phyloP scores from a whole-genome alignment of 1,140 invertebrate species.

The Macrobrachium nipponense region DNA sequence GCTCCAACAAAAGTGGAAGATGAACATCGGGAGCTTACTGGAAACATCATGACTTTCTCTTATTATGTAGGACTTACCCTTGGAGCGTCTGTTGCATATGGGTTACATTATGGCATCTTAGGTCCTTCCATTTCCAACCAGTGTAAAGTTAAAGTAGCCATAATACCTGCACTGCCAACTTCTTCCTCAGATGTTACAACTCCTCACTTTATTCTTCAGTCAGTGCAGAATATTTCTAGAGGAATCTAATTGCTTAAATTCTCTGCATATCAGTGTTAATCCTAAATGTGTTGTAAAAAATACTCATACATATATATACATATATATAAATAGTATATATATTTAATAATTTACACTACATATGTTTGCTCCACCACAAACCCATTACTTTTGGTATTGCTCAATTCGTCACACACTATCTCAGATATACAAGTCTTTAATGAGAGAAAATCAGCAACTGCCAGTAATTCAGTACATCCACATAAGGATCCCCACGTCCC shows the following conservation, averaged over 20 bases:
- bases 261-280: not conserved
- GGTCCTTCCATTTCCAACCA: conserved; percentile 70
- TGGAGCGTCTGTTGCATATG: conserved; percentile 85
- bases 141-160: conserved; percentile 5
- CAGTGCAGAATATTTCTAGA: not conserved
- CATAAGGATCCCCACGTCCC: too few species aligned
- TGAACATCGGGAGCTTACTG: conserved; percentile 81
- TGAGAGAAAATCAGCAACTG: too few species aligned
- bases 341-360: not conserved
- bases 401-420: too few species aligned
- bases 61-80: conserved; percentile 87
- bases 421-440: too few species aligned
- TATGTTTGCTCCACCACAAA: too few species aligned
- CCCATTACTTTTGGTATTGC: too few species aligned
- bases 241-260: not conserved
- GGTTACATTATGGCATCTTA: conserved; percentile 78
- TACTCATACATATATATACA: conserved; percentile 4
- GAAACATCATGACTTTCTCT: conserved; percentile 92
- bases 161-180: not conserved
- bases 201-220: conserved; percentile 12
- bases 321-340: not conserved
- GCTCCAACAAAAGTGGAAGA: conserved; percentile 85
- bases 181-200: conserved; percentile 2
- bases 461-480: too few species aligned
- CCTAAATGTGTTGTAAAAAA: not conserved